Conservation (phyloP, 2,888 invertebrate species). For the Cecidostiba fungosa region DNA sequence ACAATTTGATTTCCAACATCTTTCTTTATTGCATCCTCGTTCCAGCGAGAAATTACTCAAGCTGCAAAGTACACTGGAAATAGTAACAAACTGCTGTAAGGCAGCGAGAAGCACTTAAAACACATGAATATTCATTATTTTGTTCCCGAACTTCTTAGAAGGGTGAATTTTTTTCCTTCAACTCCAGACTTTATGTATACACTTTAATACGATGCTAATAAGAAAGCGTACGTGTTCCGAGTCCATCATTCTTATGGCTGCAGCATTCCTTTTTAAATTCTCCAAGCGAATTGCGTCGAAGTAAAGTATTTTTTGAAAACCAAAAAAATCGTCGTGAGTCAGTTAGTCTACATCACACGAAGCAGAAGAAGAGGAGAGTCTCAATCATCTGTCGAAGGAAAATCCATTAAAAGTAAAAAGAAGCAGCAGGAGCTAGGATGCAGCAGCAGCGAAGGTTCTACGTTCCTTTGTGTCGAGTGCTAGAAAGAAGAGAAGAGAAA, state of each 20-base stretch:
- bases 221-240: conserved; percentile 26
- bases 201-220: conserved; percentile 37
- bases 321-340: conserved; percentile 24
- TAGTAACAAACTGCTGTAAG: background rate
- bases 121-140: conserved; percentile 35
- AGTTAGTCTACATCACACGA: background rate
- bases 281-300: background rate
- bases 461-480: background rate
- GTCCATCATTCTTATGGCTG: conserved; percentile 3
- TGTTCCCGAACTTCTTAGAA: background rate
- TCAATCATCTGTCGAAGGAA: conserved; percentile 12
- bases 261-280: background rate
- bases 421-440: conserved; percentile 4
- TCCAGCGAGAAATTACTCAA: background rate
- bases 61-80: background rate
- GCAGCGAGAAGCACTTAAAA: background rate
- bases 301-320: background rate
- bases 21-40: background rate
- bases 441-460: background rate
- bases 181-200: background rate
- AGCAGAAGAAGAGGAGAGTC: conserved; percentile 10
- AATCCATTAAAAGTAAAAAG: conserved; percentile 41
- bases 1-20: background rate
- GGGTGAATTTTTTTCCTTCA: conserved; percentile 6
- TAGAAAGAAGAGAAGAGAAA: background rate